Conservation (phyloP, 2,797 vertebrate species). For the Cuculus canorus region DNA sequence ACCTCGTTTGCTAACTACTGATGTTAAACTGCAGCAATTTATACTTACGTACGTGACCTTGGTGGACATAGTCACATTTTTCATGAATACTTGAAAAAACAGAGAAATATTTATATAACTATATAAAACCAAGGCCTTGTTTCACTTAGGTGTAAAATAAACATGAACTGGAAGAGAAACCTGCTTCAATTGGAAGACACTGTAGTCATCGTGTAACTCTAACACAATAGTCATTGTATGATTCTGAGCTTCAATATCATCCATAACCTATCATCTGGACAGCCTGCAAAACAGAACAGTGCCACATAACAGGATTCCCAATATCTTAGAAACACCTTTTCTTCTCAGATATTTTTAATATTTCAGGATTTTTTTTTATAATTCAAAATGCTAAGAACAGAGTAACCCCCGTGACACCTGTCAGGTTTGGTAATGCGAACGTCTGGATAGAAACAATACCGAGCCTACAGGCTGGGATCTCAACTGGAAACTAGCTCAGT, state of each 20-base stretch:
- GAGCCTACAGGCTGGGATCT: neutral
- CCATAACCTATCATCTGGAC: slow-evolving; percentile 3
- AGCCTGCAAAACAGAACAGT: neutral
- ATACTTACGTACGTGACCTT: slow-evolving; percentile 65
- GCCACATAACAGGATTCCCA: neutral
- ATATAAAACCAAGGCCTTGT: slow-evolving; percentile 42
- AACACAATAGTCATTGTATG: slow-evolving; percentile 29
- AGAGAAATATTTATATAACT: slow-evolving; percentile 31
- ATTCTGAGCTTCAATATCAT: neutral
- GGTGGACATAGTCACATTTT: slow-evolving; percentile 59
- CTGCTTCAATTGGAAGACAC: neutral
- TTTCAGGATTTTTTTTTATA: slow-evolving; percentile 18
- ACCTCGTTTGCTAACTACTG: slow-evolving; percentile 69
- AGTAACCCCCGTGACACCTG: slow-evolving; percentile 23
- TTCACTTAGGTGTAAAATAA: slow-evolving; percentile 32
- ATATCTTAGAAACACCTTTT: slow-evolving; percentile 36
- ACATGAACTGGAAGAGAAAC: slow-evolving; percentile 21
- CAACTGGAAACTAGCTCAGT: neutral
- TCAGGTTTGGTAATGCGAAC: slow-evolving; percentile 35
- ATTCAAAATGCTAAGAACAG: slow-evolving; percentile 12
- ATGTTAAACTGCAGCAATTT: slow-evolving; percentile 70
- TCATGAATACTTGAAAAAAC: slow-evolving; percentile 42
- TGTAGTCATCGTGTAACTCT: neutral
- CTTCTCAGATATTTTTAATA: slow-evolving; percentile 37
- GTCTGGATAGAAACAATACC: slow-evolving; percentile 47